Base-by-base conservation (phyloP, 2,113 vertebrate species). In the Phalacrocorax brasilianus region DNA sequence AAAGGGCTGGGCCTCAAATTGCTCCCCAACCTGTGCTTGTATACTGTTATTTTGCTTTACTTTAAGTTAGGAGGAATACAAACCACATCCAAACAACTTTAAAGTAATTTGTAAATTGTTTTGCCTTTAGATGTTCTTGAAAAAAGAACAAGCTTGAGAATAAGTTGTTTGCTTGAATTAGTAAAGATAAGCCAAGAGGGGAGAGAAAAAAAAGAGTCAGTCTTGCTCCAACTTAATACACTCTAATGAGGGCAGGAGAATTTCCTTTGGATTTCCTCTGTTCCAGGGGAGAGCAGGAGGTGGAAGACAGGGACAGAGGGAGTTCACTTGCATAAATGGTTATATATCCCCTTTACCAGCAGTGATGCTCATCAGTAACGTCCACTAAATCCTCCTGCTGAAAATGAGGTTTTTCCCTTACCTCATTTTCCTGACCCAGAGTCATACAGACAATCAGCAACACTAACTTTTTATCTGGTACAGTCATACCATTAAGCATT, bases 341-440 rank as follows among this genome's bases (percentile, higher is more conserved):
- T 91, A 81, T 21, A 22, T 42, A 76, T 6, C 66, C 47, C 30
- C 52, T 81, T 75, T 55, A 93, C 33, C 59, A 92, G 61, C 55
- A 88, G 42, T 16, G 72, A 76, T 59, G 72, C 23, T 84, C n/a
- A 49, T 27, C 75, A 86, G 70, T 90, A 93, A 97, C 83, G 65
- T 72, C 84, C 44, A 61, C 73, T 78, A 92, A 97, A 88, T 90
- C 85, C 81, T 91, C 78, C 91, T n/a, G 28, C 49, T 62, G 50
- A 92, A 93, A 95, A 91, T 52, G 28, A 85, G 18, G 24, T 13
- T 66, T 96, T 85, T 56, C 50, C 30, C 58, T 94, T 70, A 79
- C 89, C 94, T 85, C 61, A 61, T 96, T 95, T 94, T 95, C 61
- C 70, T 87, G 84, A 95, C 47, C 61, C 76, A 62, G 68, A 74